These are phyloP conservation scores for Paedocypris micromegethes DNA, from an alignment of 2,797 vertebrate genomes.

Conservation along the genomic window DNA sequence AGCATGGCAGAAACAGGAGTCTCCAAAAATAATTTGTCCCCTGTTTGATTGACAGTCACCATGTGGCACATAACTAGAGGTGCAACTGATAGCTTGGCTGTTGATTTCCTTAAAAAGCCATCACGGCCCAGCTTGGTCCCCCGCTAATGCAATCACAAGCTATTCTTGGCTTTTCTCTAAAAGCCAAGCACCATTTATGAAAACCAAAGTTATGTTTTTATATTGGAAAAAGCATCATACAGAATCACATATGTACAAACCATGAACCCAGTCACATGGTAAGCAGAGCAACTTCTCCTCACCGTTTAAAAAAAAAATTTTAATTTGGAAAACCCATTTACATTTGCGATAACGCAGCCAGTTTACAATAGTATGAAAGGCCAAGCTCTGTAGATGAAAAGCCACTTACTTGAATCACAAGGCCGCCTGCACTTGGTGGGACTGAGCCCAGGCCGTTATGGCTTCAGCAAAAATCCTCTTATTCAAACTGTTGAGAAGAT, in stretches of 20 bases:
- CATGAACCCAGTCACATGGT: slow-evolving; percentile 11
- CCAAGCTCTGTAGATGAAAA: slow-evolving; percentile 45
- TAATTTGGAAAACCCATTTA: too few species aligned
- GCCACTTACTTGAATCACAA: slow-evolving; percentile 86
- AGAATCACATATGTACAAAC: neutral
- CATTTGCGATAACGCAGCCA: too few species aligned
- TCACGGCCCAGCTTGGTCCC: slow-evolving; percentile 71
- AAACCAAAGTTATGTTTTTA: slow-evolving; percentile 27
- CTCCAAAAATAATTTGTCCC: slow-evolving; percentile 79
- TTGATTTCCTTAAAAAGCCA: slow-evolving; percentile 99
- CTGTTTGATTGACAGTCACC: slow-evolving; percentile 80
- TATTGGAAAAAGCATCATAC: slow-evolving; percentile 25
- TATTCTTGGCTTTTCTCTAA: slow-evolving; percentile 80
- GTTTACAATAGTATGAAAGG: neutral
- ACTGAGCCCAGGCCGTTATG: slow-evolving; percentile 75
- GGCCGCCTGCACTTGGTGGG: slow-evolving; percentile 82
- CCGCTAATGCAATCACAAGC: slow-evolving; percentile 79
- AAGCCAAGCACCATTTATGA: slow-evolving; percentile 69
- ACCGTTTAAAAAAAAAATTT: neutral
- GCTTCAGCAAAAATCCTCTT: slow-evolving; percentile 70
- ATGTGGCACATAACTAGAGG: slow-evolving; percentile 83
- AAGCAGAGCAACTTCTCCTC: slow-evolving; percentile 12
- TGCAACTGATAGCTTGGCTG: slow-evolving; percentile 79
- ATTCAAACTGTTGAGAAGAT: slow-evolving; percentile 80
- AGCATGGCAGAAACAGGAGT: slow-evolving; percentile 64